Base-by-base conservation (phyloP, 2,888 invertebrate genomes). In the Nomada hirtipes region DNA sequence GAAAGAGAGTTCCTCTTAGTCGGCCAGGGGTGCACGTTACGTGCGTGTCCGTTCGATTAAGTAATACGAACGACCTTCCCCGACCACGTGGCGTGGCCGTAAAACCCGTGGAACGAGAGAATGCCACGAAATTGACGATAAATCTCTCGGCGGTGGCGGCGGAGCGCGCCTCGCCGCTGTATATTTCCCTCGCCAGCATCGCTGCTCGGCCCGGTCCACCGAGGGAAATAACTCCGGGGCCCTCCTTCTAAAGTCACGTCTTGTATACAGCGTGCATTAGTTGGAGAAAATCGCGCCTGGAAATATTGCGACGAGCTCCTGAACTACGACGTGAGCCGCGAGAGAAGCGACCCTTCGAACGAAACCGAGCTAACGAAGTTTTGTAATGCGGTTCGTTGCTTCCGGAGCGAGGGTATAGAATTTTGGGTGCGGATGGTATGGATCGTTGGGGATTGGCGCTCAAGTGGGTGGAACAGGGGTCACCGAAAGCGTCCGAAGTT, bases 251-350 rank as follows among this genome's bases (percentile, higher is more conserved):
- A 71, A 80, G 61, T 82, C 82, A 63, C 76, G 80, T 80, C 80
- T 68, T 68, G 76, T 71, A 70, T 60, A 79, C 69, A 64, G 63
- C 50, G 83, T 71, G 83, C 86, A 82, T 83, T 83, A 80, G 79
- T 86, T 68, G 67, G 64, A 64, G 77, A 86, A 80, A 85, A 85
- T 85, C 85, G 77, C 86, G 74, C 11, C 36, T 63, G 69, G 74
- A 85, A 85, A 85, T 85, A 85, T 85, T 72, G 86, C 80, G 44
- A 83, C 68, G 47, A 11, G 79, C 79, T 52, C 55, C 42, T 73
- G 77, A 80, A 70, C 68, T 74, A 85, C 76, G 85, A 76, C 73
- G 72, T 57, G 79, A 73, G 72, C 53, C 85, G 72, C 60, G 63
- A 65, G 78, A 71, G 61, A 60, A 53, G 78, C 23, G 57, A 36